Conservation (phyloP, 92 coral and sea anemone genomes). For the Diadumene lineata region DNA sequence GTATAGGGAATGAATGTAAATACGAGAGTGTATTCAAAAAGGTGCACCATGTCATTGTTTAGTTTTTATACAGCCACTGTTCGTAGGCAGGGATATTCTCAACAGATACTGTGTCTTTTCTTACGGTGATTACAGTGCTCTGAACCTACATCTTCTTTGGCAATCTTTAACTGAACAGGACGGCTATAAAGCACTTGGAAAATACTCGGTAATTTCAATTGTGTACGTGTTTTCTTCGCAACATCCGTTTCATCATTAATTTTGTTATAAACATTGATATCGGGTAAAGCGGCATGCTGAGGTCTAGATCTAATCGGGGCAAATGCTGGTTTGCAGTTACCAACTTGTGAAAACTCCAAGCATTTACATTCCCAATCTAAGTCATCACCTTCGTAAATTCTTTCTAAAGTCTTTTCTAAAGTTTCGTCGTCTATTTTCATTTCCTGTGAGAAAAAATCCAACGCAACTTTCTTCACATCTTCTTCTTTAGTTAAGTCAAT, state of each 20-base stretch:
- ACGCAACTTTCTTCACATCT: conserved; percentile 21
- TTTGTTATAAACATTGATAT: background rate
- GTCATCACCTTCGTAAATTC: conserved; percentile 19
- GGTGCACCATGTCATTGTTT: too few relatives aligned
- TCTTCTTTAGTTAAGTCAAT: conserved; percentile 15
- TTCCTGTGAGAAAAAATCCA: background rate
- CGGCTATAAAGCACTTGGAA: conserved; percentile 13
- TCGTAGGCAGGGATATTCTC: too few relatives aligned
- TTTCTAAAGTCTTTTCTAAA: conserved; percentile 22
- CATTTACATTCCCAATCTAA: background rate
- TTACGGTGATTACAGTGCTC: background rate
- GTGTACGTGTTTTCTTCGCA: background rate
- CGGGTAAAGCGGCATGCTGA: background rate
- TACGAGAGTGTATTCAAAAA: too few relatives aligned
- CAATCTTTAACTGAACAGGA: conserved; percentile 3
- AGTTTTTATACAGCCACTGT: too few relatives aligned
- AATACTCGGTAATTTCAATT: conserved; percentile 7
- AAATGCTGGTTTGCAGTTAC: conserved; percentile 4
- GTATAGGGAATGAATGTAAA: too few relatives aligned
- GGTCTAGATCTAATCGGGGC: background rate
- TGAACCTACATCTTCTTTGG: background rate
- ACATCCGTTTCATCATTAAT: background rate
- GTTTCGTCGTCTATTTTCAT: conserved; percentile 14
- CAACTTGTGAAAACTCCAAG: conserved; percentile 18
- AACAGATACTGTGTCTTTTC: background rate